Evolutionary conservation across 2,113 vertebrate genomes (phyloP).

Genomic region (Podocnemis expansa): DNA sequence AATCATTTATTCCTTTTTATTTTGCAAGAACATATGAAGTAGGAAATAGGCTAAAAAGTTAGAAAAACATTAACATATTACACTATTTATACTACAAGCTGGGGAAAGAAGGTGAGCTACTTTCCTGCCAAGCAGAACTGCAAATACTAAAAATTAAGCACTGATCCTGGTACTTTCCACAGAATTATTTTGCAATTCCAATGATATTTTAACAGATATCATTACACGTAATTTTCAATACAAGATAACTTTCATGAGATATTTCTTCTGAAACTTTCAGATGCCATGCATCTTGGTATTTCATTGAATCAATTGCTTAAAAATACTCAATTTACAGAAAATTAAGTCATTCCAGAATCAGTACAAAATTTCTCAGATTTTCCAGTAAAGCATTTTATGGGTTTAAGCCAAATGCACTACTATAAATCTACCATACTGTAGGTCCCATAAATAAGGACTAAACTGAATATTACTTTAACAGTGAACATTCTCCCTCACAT

Average conservation of each 20-base stretch:
- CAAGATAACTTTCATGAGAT: background rate
- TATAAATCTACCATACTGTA: slow-evolving; percentile 73
- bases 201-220: background rate
- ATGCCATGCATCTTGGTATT: background rate
- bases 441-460: slow-evolving; percentile 57
- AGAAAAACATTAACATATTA: slow-evolving; percentile 50
- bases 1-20: background rate
- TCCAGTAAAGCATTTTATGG: slow-evolving; percentile 62
- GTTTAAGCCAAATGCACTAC: slow-evolving; percentile 56
- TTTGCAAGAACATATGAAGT: slow-evolving; percentile 26
- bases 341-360: slow-evolving; percentile 71
- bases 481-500: background rate
- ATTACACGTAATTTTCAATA: background rate
- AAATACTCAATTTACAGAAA: background rate
- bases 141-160: slow-evolving; percentile 78
- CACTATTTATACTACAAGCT: slow-evolving; percentile 63
- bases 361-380: slow-evolving; percentile 76
- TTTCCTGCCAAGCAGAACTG: slow-evolving; percentile 72
- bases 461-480: background rate
- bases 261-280: slow-evolving; percentile 6
- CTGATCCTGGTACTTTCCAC: slow-evolving; percentile 71
- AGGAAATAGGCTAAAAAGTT: slow-evolving; percentile 35
- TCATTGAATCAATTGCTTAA: background rate
- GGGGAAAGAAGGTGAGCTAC: slow-evolving; percentile 64
- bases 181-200: background rate